A percentile compares a stretch with the other conserved stretches of the same genome.
These are phyloP conservation scores for Lophura swinhoii DNA, from an alignment of 2,797 vertebrate species.

Conservation along the genomic window DNA sequence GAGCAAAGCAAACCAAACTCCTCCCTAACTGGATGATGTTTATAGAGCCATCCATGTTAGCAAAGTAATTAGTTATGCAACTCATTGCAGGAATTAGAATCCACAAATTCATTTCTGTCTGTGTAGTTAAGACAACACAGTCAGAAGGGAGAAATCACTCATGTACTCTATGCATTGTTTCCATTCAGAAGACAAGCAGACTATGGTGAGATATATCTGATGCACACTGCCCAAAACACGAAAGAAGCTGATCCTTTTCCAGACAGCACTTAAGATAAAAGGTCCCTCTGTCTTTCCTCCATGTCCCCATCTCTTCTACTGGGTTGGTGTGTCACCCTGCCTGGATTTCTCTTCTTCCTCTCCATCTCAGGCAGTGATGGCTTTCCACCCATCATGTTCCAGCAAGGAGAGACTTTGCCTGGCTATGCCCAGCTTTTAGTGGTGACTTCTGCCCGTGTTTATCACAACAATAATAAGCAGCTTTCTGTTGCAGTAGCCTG, in stretches of 20 bases:
- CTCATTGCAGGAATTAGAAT: background rate
- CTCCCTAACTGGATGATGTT: background rate
- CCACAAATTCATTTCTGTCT: background rate
- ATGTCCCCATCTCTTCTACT: fast-evolving
- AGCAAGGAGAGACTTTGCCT: background rate
- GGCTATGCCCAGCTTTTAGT: background rate
- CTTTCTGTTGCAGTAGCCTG: background rate
- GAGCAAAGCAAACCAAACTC: background rate
- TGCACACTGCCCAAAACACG: background rate
- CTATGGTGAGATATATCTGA: background rate
- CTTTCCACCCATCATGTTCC: fast-evolving
- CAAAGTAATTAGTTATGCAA: background rate
- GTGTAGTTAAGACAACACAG: background rate
- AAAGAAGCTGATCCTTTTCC: background rate
- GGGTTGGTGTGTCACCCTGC: fast-evolving
- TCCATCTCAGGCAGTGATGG: background rate
- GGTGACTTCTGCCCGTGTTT: background rate
- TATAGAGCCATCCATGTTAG: background rate
- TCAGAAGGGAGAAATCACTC: background rate
- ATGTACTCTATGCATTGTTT: fast-evolving
- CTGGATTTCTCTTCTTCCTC: background rate
- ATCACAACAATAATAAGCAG: background rate
- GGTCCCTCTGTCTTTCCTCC: background rate
- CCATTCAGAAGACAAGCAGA: background rate
- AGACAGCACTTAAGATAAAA: background rate